Evolutionary conservation across 2,888 invertebrate species (phyloP), one percentile per base, ranked within the genome.

Genomic region (Gonocerus acuteangulatus): DNA sequence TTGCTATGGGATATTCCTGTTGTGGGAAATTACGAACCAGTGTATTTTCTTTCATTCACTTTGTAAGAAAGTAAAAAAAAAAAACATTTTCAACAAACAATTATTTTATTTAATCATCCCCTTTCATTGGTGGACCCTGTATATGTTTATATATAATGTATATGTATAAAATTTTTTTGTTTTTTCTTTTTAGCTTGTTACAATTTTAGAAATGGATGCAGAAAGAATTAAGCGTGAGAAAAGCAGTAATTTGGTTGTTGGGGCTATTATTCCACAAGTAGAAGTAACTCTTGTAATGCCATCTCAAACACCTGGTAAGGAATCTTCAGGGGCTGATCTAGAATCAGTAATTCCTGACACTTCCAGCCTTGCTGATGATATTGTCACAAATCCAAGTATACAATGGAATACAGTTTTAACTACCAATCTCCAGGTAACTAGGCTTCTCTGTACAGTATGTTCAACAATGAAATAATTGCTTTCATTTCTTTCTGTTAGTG

Each of bases 201-300:
- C 87, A 11, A 90, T 87, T 76, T 75, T 92, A 39, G 81, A 86
- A 1, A 79, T 89, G 63, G 91, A 92, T 72, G 85, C 88, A 0
- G 84, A 84, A 66, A 77, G 85, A 63, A 86, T 89, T 69, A 73
- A 82, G 67, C 79, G 68, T 52, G 70, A 19, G 71, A 78, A 73
- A 71, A 74, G 74, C 63, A 74, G 72, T 54, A 72, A 73, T 61
- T 75, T 90, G 67, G 83, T 85, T 23, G 75, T 89, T 58, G 91
- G 90, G 2, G 81, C 89, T 63, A 80, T 89, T 66, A 80, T 93
- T 62, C 91, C 92, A 15, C 91, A 93, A 72, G 80, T 89, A 47
- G 94, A 94, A 75, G 77, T 94, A 62, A 93, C 91, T 0, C 81
- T 94, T 69, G 87, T 94, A 64, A 87, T 91, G 80, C 90, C 91